phyloP scores from a whole-genome alignment of 2,797 vertebrate species.

The Pseudochirops corinnae region DNA sequence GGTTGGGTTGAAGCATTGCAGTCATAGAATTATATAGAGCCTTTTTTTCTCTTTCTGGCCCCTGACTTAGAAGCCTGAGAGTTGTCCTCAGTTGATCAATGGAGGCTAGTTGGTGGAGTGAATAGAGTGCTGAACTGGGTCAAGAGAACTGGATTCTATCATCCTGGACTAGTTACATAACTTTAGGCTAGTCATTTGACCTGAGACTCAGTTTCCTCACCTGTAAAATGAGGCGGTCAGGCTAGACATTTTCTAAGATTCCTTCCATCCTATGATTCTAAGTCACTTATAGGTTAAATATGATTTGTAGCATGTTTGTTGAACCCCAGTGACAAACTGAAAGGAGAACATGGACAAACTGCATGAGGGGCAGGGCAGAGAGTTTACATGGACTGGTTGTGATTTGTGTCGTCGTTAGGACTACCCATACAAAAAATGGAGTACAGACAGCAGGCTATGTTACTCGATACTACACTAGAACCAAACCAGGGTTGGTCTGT shows the following conservation, averaged over 20 bases:
- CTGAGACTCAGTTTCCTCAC: neutral
- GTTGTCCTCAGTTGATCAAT: neutral
- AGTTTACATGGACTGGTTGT: neutral
- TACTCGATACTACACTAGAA: neutral
- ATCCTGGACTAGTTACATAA: neutral
- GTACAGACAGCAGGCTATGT: neutral
- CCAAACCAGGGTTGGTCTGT: neutral
- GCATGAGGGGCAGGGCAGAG: neutral
- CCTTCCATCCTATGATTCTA: neutral
- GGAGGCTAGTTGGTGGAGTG: accelerated
- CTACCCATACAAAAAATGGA: neutral
- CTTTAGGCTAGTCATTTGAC: neutral
- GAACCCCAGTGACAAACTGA: neutral
- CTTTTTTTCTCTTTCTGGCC: neutral
- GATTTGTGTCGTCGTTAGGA: neutral
- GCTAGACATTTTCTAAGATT: slow-evolving; percentile 6
- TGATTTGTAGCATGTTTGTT: neutral
- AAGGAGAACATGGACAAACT: neutral
- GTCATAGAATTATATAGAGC: neutral
- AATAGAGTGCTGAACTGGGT: neutral
- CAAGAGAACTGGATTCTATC: neutral
- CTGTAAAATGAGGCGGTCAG: slow-evolving; percentile 25
- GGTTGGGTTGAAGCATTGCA: neutral
- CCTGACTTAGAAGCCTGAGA: neutral
- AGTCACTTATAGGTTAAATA: neutral